Base-by-base conservation (phyloP, 2,113 vertebrate species). In the Balaeniceps rex region DNA sequence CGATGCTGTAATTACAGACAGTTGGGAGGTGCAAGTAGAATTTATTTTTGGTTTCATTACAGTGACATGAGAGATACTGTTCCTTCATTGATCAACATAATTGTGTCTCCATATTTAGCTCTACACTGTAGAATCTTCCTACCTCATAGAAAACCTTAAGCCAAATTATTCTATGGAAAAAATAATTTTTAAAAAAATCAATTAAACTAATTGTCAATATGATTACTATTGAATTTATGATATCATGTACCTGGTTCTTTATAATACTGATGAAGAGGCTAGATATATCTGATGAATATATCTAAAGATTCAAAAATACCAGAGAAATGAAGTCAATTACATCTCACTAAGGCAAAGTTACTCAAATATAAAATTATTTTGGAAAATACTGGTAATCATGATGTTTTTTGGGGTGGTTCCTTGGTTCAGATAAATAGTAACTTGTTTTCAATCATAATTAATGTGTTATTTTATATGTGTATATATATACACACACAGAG, bases 41-140 rank as follows among this genome's bases (percentile, higher is more conserved):
- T 84, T 95, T 93, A 85, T 85, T 97, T 95, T 78, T 96, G 84
- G 92, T 96, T 96, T 97, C 90, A 95, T 95, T 90, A 83, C 52
- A 90, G 60, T 88, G 92, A 94, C 87, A 70, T 70, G 88, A 81
- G 54, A 83, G 83, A 72, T 76, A 74, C 71, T 79, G 4, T 63
- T 55, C 81, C 61, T 82, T 94, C 58, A 61, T 55, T 90, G 93
- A 71, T 95, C 94, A 96, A 74, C 79, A 89, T 78, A 93, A 95
- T 89, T 95, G 91, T 87, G 72, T 57, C 81, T 83, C 75, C 74
- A 74, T 71, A 82, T 66, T 96, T 96, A 90, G 19, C 55, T 94
- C 96, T 88, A 76, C 33, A 90, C 54, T 89, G 28, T 44, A 95
- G 52, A 96, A 89, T 87, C 46, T 42, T 75, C 42, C 55, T 68